Evolutionary conservation across 2,888 invertebrate genomes (phyloP), one percentile per base, ranked within the genome.

Genomic region (Abrostola triplasia): DNA sequence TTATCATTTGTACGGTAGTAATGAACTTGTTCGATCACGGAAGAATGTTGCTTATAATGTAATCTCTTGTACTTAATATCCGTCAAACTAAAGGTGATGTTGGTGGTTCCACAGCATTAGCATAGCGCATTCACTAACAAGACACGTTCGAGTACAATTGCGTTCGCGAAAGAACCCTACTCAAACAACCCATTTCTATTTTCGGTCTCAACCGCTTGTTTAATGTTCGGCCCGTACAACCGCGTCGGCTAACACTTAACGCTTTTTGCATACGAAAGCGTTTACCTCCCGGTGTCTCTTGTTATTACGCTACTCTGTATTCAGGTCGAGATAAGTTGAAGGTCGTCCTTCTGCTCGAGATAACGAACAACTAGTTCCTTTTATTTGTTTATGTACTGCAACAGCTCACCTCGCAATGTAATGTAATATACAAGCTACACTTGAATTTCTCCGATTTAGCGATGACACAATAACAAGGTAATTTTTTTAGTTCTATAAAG

Each of bases 101-200:
- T 84, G 86, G 84, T 85, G 79, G 84, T 84, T 84, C 77, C 78
- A 79, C 80, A 81, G 75, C 78, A 92, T 94, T 93, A 90, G 89
- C 93, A 91, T 92, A 91, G 87, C 89, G 92, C 92, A 93, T 94
- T 94, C 92, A 84, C 90, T 94, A 93, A 93, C 94, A 93, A 93
- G 92, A 93, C 94, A 94, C 94, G 94, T 94, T 88, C 92, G 87
- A 89, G 85, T 89, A 92, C 91, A 93, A 94, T 94, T 93, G 93
- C 93, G 91, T 90, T 93, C 92, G 90, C 92, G 91, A 93, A 94
- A 94, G 93, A 94, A 92, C 94, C 93, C 93, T 92, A 90, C 92
- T 94, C 93, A 93, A 94, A 93, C 92, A 93, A 91, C 90, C 94
- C 93, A 93, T 94, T 94, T 90, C 93, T 94, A 93, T 92, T 94